Evolutionary conservation across 2,113 vertebrate genomes (phyloP).

Genomic region (Grantiella picta): DNA sequence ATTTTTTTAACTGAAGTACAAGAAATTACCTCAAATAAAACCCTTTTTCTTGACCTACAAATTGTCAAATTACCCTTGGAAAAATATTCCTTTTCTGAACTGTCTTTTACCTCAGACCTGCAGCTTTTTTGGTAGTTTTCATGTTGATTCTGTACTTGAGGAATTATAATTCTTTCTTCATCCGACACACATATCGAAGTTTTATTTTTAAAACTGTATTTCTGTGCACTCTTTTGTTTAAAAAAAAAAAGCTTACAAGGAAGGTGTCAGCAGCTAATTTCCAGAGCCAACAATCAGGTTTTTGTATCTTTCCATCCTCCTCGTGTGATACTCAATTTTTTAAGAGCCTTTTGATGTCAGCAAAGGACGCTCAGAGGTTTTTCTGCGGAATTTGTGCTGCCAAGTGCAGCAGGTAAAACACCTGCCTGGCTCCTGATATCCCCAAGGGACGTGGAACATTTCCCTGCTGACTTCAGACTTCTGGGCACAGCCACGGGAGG

Average conservation of each 20-base stretch:
- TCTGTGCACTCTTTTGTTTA: not conserved
- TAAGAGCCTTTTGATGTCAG: not conserved
- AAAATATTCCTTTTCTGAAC: not conserved
- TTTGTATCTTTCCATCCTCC: not conserved
- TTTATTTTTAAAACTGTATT: not conserved
- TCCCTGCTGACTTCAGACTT: not conserved
- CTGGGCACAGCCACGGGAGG: conserved; percentile 14
- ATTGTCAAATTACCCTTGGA: not conserved
- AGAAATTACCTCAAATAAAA: not conserved
- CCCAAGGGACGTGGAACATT: not conserved
- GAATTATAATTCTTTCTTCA: not conserved
- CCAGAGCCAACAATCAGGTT: not conserved
- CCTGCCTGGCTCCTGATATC: not conserved
- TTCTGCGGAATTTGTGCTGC: not conserved
- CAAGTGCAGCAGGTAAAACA: not conserved
- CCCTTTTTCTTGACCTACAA: not conserved
- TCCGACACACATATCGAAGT: not conserved
- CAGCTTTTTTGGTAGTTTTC: not conserved
- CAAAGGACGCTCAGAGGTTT: not conserved
- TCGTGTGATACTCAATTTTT: not conserved
- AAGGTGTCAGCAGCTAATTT: not conserved
- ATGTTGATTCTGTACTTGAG: not conserved
- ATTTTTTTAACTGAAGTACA: not conserved
- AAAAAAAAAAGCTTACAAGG: not conserved
- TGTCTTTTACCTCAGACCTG: not conserved